These are phyloP conservation scores for Oscheius sp. DNA, from an alignment of 2,888 invertebrate species.

Conservation along the genomic window DNA sequence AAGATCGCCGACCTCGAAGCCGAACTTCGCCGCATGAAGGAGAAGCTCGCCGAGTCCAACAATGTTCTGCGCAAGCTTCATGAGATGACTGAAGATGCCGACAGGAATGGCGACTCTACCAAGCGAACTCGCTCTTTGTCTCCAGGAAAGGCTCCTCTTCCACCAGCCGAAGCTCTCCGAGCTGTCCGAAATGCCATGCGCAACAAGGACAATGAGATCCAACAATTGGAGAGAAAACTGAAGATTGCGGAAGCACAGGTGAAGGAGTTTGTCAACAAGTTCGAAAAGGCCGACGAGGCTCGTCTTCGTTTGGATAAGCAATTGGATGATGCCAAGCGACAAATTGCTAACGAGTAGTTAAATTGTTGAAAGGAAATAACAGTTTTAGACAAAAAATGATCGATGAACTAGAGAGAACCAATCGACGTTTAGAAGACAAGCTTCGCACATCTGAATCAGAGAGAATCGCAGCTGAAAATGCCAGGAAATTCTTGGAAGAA, in stretches of 20 bases:
- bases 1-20: conserved; percentile 69
- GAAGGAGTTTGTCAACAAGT: conserved; percentile 65
- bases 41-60: conserved; percentile 64
- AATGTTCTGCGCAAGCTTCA: conserved; percentile 69
- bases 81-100: conserved; percentile 65
- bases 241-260: conserved; percentile 68
- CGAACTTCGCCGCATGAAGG: conserved; percentile 66
- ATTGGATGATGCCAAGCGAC: conserved; percentile 63
- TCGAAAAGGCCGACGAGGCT: conserved; percentile 68
- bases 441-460: conserved; percentile 65
- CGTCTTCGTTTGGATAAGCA: conserved; percentile 69
- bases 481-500: conserved; percentile 69
- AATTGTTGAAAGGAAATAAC: no score
- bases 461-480: conserved; percentile 65
- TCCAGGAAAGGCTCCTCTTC: conserved; percentile 62
- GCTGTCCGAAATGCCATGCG: conserved; percentile 67
- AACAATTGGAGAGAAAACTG: conserved; percentile 69
- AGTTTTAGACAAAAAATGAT: conserved; percentile 55
- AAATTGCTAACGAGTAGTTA: conserved; percentile 56
- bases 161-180: conserved; percentile 69
- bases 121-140: conserved; percentile 70
- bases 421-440: conserved; percentile 68
- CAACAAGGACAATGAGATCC: conserved; percentile 70
- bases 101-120: conserved; percentile 52
- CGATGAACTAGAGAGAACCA: conserved; percentile 67